These are phyloP conservation scores for Zosterops borbonicus DNA, from an alignment of 2,113 vertebrate species.

Conservation along the genomic window DNA sequence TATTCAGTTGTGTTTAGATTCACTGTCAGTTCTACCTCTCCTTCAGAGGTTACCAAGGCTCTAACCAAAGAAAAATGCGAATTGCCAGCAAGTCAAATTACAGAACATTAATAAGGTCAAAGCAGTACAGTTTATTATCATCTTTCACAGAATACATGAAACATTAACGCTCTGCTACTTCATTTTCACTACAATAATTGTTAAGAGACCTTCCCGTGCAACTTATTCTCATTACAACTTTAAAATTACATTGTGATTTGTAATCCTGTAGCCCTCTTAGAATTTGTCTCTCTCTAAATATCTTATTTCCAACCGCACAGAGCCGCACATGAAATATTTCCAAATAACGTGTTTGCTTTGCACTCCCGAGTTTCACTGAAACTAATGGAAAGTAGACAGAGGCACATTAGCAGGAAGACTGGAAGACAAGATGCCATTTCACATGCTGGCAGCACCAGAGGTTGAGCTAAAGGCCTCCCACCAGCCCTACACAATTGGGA, in stretches of 20 bases:
- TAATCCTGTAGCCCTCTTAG: not conserved
- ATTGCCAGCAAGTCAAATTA: slow-evolving; percentile 45
- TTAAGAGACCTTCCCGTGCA: slow-evolving; percentile 19
- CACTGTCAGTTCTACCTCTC: slow-evolving; percentile 6
- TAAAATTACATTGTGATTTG: slow-evolving; percentile 42
- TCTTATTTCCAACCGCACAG: not conserved
- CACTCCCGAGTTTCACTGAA: not conserved
- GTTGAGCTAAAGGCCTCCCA: not conserved
- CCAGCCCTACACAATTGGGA: not conserved
- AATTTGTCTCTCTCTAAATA: slow-evolving; percentile 36
- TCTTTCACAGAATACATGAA: slow-evolving; percentile 30
- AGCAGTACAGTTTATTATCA: slow-evolving; percentile 43
- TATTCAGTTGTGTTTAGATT: slow-evolving; percentile 1
- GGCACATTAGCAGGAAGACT: not conserved
- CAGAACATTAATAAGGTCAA: slow-evolving; percentile 57
- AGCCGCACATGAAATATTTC: not conserved
- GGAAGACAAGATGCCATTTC: not conserved
- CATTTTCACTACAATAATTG: slow-evolving; percentile 38
- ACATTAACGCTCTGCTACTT: slow-evolving; percentile 19
- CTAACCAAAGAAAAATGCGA: not conserved
- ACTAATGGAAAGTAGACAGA: not conserved
- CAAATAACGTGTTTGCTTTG: not conserved
- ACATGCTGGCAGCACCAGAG: not conserved
- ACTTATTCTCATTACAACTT: slow-evolving; percentile 46
- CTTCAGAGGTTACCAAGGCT: slow-evolving; percentile 6